Evolutionary conservation across 2,888 invertebrate species (phyloP), one percentile per base, ranked within the genome.

Genomic region (Elmis aenea): DNA sequence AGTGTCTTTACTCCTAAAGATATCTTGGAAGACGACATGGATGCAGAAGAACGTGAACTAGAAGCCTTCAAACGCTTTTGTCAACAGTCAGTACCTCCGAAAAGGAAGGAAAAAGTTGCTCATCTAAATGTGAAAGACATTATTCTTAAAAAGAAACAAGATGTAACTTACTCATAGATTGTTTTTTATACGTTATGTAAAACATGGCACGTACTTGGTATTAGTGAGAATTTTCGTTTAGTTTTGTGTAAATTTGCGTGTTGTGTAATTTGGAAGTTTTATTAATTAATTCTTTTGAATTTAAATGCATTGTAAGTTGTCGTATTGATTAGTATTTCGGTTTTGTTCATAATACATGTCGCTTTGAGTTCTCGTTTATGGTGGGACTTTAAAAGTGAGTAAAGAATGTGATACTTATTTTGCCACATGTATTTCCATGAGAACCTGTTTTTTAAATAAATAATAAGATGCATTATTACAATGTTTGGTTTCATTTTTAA

Each of bases 61-160:
- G 90, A 91, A 61, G 84, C 85, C 2, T 88, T 91, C 69, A 91
- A 92, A 66, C 77, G 88, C 11, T 89, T 87, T 67, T 88, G 87
- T 51, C 82, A 84, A 58, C 86, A 86, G 63, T 88, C 87, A 45
- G 82, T 87, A 46, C 83, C 86, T 31, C 79, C 83, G 0, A 79
- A 81, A 45, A 76, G 81, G 51, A 83, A 85, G 60, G 84, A 84
- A 46, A 83, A 83, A 66, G 81, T 83, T 54, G 64, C 66, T 59
- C 81, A 84, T 64, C 75, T 87, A 54, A 85, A 88, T 69, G 74
- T 88, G 54, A 84, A 85, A 66, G 85, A 87, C 61, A 81, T 84
- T 57, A 75, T 83, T 48, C 69, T 80, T 45, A 79, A 78, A 66
- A 79, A 79, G 63, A 79, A 79, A 25, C 46, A 39, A 25, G 50